Conservation (phyloP, 2,888 invertebrate species). For the Sesia apiformis region DNA sequence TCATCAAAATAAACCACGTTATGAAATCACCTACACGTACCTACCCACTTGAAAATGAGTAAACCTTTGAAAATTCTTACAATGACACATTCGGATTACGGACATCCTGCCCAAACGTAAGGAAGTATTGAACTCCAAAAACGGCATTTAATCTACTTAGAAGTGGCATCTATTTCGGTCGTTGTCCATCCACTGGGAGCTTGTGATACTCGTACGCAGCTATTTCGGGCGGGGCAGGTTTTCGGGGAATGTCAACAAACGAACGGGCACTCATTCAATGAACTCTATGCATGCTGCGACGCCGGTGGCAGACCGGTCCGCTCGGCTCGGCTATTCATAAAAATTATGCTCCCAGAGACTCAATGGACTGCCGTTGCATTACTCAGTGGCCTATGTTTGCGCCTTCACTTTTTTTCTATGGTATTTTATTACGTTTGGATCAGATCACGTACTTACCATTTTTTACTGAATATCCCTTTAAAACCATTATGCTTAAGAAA, state of each 20-base stretch:
- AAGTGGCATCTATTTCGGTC: slow-evolving; percentile 61
- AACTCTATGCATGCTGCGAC: slow-evolving; percentile 36
- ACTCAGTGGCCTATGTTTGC: slow-evolving; percentile 14
- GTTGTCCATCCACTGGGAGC: slow-evolving; percentile 59
- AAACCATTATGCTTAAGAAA: not conserved
- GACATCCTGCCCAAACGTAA: slow-evolving; percentile 34
- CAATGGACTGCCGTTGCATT: slow-evolving; percentile 35
- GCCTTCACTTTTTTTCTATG: not conserved
- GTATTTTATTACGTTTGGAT: not conserved
- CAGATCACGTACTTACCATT: not conserved
- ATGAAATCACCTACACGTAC: not conserved
- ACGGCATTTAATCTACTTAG: slow-evolving; percentile 51
- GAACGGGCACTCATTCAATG: slow-evolving; percentile 68
- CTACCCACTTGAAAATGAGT: not conserved
- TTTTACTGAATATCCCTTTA: not conserved
- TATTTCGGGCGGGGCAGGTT: slow-evolving; percentile 71
- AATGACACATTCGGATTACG: not conserved
- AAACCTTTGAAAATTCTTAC: too few species aligned
- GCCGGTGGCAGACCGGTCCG: slow-evolving; percentile 61
- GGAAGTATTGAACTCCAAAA: slow-evolving; percentile 38
- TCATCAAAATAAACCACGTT: not conserved
- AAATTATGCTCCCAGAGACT: slow-evolving; percentile 61
- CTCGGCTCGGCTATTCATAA: slow-evolving; percentile 57
- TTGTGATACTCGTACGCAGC: slow-evolving; percentile 34
- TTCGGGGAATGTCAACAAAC: slow-evolving; percentile 75